Evolutionary conservation across 1,140 invertebrate genomes (phyloP), one percentile per base, ranked within the genome.

Genomic region (Drosophila athabasca): DNA sequence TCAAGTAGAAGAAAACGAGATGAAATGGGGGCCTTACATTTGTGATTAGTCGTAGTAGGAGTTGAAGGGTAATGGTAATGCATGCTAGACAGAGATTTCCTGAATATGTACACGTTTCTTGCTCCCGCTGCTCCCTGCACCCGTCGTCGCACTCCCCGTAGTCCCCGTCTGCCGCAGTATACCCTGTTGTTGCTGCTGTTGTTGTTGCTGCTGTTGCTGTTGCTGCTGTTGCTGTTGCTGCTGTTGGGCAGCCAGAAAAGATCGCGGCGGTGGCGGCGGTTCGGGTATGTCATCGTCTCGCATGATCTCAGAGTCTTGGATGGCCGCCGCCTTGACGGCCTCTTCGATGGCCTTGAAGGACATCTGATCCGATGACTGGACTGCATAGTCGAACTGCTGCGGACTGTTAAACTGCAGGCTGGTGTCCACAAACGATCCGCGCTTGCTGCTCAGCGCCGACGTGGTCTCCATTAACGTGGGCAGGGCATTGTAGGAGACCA

Each of bases 101-200:
- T 96, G 96, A 92, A 97, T 97, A 92, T 97, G 96, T 69, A 97
- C 96, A 78, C 96, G 94, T 92, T 97, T 97, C 92, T 97, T 97
- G 92, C 95, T 95, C 17, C 71, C 95, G 0, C 94, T 94, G 2
- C 94, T 94, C 2, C 91, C 90, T 15, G 91, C 83, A 46, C 71
- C 53, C 52, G 95, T 94, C 43, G 94, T 94, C 0, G 90, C 90
- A 8, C 90, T 91, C 15, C 91, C 89, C 19, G 52, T 52, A 3
- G 73, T 52, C 1, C 93, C 93, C 1, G 94, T 93, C 69, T 95
- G 93, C 26, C 95, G 85, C 5, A 95, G 90, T 19, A 95, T 95
- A 0, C 95, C 95, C 35, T 39, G 35, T 39, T 5, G 62, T 57
- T 39, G 35, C 35, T 39, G 35, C 53, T 73, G 3, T 92, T 92